Evolutionary conservation across 2,797 vertebrate species (phyloP).

Genomic region (Chloroceryle amazona): DNA sequence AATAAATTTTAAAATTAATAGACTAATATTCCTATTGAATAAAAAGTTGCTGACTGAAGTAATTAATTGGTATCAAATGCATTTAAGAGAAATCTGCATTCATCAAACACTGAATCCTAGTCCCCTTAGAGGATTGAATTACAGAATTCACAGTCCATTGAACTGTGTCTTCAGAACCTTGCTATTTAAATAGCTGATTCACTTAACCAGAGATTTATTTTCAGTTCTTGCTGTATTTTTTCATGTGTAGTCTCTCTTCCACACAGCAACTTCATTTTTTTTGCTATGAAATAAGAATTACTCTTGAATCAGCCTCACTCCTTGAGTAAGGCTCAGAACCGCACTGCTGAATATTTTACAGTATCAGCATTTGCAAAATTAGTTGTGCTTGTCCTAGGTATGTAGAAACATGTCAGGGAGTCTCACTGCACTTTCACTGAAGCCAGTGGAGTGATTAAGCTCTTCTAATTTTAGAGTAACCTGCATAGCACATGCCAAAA

Average conservation of each 20-base stretch:
- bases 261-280: neutral
- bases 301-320: neutral
- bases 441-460: neutral
- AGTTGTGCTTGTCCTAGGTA: neutral
- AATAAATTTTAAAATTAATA: neutral
- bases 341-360: neutral
- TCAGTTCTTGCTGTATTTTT: neutral
- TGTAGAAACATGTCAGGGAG: fast-evolving
- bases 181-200: neutral
- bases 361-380: neutral
- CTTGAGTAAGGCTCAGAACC: neutral
- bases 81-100: neutral
- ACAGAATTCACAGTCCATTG: neutral
- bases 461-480: neutral
- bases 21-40: neutral
- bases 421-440: neutral
- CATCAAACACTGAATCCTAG: neutral
- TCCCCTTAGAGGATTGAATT: neutral
- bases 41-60: neutral
- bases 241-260: neutral
- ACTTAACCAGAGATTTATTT: neutral
- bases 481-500: neutral
- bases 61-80: neutral
- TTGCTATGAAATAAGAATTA: neutral
- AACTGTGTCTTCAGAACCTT: neutral